phyloP scores from a whole-genome alignment of 1,140 invertebrate species.

The Scaptomyza graminum region DNA sequence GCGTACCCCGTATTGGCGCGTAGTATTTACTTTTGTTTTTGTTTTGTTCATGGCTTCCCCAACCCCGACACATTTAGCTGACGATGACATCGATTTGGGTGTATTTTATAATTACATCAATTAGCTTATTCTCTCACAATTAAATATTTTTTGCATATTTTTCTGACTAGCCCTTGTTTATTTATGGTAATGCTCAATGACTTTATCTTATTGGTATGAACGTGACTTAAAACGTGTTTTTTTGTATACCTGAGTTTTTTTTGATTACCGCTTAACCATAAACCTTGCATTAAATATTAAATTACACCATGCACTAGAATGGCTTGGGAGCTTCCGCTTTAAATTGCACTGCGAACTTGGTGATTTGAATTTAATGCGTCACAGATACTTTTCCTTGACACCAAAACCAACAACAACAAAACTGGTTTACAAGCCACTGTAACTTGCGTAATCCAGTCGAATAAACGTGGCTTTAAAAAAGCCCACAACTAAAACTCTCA shows the following conservation, averaged over 20 bases:
- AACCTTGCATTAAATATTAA: constrained; percentile 16
- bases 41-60: constrained; percentile 35
- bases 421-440: constrained; percentile 59
- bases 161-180: constrained; percentile 21
- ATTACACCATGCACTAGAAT: constrained; percentile 21
- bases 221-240: constrained; percentile 35
- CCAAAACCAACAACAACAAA: constrained; percentile 34
- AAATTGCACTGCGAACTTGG: constrained; percentile 50
- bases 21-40: constrained; percentile 44
- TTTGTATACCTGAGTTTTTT: constrained; percentile 11
- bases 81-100: constrained; percentile 34
- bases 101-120: constrained; percentile 24
- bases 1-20: constrained; percentile 29
- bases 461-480: constrained; percentile 60
- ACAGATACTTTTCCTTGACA: constrained; percentile 65
- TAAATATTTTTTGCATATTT: not conserved
- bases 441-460: constrained; percentile 64
- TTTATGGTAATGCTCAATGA: constrained; percentile 29
- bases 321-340: constrained; percentile 55
- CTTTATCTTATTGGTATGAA: constrained; percentile 22
- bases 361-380: constrained; percentile 48
- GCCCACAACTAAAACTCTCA: not conserved
- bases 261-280: constrained; percentile 13
- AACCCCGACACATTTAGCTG: constrained; percentile 34
- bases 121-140: not conserved